Evolutionary conservation across 2,797 vertebrate genomes (phyloP), one percentile per base, ranked within the genome.

Genomic region (Lacerta agilis): DNA sequence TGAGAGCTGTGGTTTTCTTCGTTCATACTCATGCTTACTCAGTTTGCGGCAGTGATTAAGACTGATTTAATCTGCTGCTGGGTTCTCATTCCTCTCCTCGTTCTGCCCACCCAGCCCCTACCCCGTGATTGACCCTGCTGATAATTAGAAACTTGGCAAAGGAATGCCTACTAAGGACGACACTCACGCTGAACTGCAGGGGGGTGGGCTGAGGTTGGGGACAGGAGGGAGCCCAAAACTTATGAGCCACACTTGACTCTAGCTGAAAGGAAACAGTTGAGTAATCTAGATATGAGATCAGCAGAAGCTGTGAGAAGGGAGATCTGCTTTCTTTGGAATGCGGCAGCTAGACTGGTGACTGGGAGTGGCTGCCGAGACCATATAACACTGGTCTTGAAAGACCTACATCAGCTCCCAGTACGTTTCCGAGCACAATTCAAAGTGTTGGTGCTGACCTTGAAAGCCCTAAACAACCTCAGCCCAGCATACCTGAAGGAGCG

Each of bases 21-120:
- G 90, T 94, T 85, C 88, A 29, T 87, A 93, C 91, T 94, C 91
- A 0, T 94, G 94, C 92, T 92, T 94, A 94, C 93, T 95, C 95
- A 95, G 93, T 72, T 87, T 55, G 89, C 84, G 91, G 93, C 90
- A 87, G 25, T 86, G 92, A 94, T 92, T 93, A 91, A 89, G 84
- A 83, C 89, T 94, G 94, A 92, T 94, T 94, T 36, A 76, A 88
- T 93, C 90, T 81, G 89, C 92, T 92, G 82, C 91, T 75, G 89
- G 69, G 87, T 75, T 90, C 94, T 92, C 91, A 76, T 71, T 89
- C 92, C 92, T 90, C 90, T 86, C 88, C n/a, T 92, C 79, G 82
- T 91, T 91, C n/a, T 58, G 87, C 92, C 77, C 77, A 20, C 33
- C 72, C 36, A 5, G 33, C 36, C 18, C 72, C 72, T 89, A 92